phyloP scores from a whole-genome alignment of 2,113 vertebrate species.

The Myiopsitta monachus region DNA sequence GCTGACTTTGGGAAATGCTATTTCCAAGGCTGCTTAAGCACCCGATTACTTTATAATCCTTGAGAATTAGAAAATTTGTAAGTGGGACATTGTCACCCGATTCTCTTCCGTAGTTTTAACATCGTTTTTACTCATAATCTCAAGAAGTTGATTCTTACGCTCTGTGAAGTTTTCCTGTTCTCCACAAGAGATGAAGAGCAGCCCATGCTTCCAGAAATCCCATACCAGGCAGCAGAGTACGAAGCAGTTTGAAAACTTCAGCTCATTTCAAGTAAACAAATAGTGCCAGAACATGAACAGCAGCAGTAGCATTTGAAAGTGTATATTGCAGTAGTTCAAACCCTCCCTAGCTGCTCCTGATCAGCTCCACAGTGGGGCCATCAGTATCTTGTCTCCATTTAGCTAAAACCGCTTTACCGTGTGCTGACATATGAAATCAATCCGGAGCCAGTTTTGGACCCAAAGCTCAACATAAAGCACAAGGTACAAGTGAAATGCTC shows the following conservation, averaged over 20 bases:
- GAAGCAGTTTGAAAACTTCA: neutral
- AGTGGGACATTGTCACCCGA: neutral
- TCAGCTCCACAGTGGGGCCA: neutral
- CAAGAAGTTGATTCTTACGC: neutral
- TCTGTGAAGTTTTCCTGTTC: neutral
- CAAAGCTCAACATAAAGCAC: neutral
- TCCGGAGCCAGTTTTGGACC: neutral
- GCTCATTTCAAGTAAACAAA: neutral
- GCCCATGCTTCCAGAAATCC: neutral
- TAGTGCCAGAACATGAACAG: neutral
- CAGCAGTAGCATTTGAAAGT: neutral
- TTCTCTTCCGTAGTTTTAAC: neutral
- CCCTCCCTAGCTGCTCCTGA: neutral
- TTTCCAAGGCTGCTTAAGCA: neutral
- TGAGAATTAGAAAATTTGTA: neutral
- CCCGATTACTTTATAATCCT: neutral
- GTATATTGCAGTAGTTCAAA: neutral
- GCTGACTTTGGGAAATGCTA: neutral
- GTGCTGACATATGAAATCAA: neutral
- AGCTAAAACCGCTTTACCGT: neutral
- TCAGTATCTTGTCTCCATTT: neutral
- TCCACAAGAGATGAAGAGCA: neutral
- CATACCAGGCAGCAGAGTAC: neutral
- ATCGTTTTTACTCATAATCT: neutral
- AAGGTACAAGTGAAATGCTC: neutral